phyloP scores from a whole-genome alignment of 1,140 invertebrate genomes.

The Scaptomyza montana region DNA sequence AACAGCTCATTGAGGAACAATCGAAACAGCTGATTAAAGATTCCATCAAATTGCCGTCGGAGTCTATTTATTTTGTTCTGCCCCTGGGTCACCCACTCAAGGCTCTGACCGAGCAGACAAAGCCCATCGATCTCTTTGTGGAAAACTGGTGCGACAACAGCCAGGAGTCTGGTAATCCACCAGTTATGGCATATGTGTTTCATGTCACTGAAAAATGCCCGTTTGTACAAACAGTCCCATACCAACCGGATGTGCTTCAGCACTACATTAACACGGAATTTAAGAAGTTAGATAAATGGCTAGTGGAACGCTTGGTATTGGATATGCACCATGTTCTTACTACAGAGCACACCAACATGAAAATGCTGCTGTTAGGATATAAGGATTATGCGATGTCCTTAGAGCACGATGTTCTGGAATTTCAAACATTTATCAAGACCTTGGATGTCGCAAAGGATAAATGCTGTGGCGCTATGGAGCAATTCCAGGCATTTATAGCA shows the following conservation, averaged over 20 bases:
- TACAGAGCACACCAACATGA: conserved; percentile 43
- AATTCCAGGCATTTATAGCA: conserved; percentile 21
- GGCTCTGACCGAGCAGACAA: conserved; percentile 14
- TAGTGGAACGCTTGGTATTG: conserved; percentile 23
- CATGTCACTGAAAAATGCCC: not conserved
- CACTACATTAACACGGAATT: not conserved
- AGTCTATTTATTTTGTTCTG: conserved; percentile 33
- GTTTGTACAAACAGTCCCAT: conserved; percentile 15
- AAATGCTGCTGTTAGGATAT: conserved; percentile 46
- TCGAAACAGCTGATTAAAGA: no score
- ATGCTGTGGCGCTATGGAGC: conserved; percentile 31
- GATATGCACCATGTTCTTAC: conserved; percentile 55
- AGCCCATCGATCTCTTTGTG: conserved; percentile 64
- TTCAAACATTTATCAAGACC: not conserved
- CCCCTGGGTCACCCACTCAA: conserved; percentile 63
- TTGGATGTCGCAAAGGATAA: conserved; percentile 25
- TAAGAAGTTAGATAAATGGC: conserved; percentile 18
- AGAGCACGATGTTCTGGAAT: conserved; percentile 51
- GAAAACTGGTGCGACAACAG: conserved; percentile 61
- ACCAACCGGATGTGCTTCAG: conserved; percentile 19
- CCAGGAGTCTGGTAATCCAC: conserved; percentile 39
- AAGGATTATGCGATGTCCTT: conserved; percentile 51
- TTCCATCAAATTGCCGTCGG: conserved; percentile 35
- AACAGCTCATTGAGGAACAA: conserved; percentile 7
- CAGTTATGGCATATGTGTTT: conserved; percentile 66